phyloP scores from a whole-genome alignment of 2,797 vertebrate genomes.

The Chromobotia macracanthus region DNA sequence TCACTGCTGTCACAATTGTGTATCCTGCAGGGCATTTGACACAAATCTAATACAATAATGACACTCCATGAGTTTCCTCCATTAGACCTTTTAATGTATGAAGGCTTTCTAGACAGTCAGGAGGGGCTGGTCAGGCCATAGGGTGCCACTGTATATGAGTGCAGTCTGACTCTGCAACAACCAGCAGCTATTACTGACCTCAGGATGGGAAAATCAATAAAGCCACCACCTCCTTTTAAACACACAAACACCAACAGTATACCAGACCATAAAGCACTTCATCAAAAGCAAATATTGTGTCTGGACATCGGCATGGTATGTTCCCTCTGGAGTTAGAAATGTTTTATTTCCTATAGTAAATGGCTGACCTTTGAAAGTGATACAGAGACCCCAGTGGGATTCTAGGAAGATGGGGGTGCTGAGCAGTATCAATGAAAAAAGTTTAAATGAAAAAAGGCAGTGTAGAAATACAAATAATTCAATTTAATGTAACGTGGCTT shows the following conservation, averaged over 20 bases:
- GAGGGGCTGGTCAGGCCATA: background rate
- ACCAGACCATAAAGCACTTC: constrained; percentile 4
- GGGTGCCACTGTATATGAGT: background rate
- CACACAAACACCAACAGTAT: constrained; percentile 43
- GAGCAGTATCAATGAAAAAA: constrained; percentile 12
- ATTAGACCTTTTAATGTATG: constrained; percentile 2
- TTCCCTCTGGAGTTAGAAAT: constrained; percentile 20
- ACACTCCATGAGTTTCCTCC: background rate
- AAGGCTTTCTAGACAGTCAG: constrained; percentile 2
- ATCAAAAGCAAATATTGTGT: constrained; percentile 19
- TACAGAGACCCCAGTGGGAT: constrained; percentile 10
- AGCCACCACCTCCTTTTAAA: constrained; percentile 28
- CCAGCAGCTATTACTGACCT: constrained; percentile 20
- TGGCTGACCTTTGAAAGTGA: constrained; percentile 48
- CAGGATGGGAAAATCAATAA: constrained; percentile 30
- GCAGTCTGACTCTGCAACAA: constrained; percentile 6
- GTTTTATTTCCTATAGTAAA: constrained; percentile 37
- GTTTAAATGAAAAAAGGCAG: constrained; percentile 13
- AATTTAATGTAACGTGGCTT: background rate
- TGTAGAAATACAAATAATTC: background rate
- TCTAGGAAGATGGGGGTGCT: background rate
- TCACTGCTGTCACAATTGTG: background rate
- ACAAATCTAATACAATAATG: constrained; percentile 5
- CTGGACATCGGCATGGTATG: background rate
- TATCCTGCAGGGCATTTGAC: constrained; percentile 14